These are phyloP conservation scores for Zygogramma bicolorata DNA, from an alignment of 2,888 invertebrate species.

Conservation along the genomic window DNA sequence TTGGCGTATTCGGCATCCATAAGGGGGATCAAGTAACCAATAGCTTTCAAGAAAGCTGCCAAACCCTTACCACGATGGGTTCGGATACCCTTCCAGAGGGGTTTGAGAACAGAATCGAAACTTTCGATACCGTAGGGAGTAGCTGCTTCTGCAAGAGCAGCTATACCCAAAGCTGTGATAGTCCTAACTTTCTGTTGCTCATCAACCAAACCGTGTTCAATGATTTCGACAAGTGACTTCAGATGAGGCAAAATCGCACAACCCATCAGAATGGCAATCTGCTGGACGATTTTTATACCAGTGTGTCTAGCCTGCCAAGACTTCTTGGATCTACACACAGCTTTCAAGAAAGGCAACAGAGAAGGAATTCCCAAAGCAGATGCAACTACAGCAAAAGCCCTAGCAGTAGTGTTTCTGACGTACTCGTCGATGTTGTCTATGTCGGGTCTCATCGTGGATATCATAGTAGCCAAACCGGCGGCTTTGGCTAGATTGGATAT, in stretches of 20 bases:
- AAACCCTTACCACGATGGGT: conserved; percentile 92
- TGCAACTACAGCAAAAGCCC: conserved; percentile 99
- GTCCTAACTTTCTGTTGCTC: conserved; percentile 97
- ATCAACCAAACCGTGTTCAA: conserved; percentile 97
- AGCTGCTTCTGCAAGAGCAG: conserved; percentile 98
- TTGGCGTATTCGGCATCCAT: conserved; percentile 99
- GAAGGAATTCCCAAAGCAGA: conserved; percentile 99
- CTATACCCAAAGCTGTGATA: conserved; percentile 97
- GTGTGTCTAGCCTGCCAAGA: conserved; percentile 99
- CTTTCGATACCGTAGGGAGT: conserved; percentile 99
- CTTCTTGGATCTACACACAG: conserved; percentile 98
- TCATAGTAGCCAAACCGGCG: conserved; percentile 99
- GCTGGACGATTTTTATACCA: conserved; percentile 99
- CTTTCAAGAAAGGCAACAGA: conserved; percentile 96
- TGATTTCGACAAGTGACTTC: conserved; percentile 98
- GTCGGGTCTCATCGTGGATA: conserved; percentile 99
- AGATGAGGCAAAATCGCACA: conserved; percentile 99
- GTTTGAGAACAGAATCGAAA: conserved; percentile 99
- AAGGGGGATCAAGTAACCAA: conserved; percentile 98
- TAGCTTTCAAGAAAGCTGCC: conserved; percentile 99
- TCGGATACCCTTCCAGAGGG: conserved; percentile 98
- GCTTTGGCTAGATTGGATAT: conserved; percentile 99
- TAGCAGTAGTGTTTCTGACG: conserved; percentile 98
- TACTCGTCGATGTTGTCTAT: conserved; percentile 99
- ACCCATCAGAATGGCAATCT: conserved; percentile 99